Evolutionary conservation across 2,797 vertebrate genomes (phyloP), one percentile per base, ranked within the genome.

Genomic region (Molothrus ater): DNA sequence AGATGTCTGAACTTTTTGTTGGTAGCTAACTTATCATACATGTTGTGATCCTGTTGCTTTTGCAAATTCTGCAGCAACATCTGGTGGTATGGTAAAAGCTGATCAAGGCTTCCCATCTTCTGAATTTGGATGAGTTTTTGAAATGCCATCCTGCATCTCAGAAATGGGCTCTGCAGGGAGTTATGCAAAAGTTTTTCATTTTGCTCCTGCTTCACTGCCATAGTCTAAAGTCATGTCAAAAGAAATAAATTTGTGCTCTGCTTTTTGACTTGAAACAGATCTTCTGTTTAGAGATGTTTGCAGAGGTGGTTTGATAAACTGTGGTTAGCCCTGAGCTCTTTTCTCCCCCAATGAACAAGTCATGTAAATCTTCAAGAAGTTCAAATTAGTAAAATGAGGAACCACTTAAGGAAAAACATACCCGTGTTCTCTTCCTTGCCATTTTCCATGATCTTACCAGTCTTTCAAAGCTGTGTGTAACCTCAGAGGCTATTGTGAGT

Each of bases 151-250:
- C 51, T 71, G 36, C 22, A 43, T 74, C 63, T 90, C 56, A 76
- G 80, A 78, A 89, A 92, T 84, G 75, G 86, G 40, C 83, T 95
- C 79, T 92, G 51, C 68, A 61, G 75, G 70, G 75, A 93, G 47
- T 89, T 87, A 69, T 17, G 68, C 59, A 89, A 69, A 95, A 92
- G 56, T 60, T 93, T 90, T 78, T 65, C 20, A 65, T 95, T 96
- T 93, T 82, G 38, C 31, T 88, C 40, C 80, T 92, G 53, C 66
- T 95, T 50, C 47, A 72, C 40, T 89, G 31, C 43, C 34, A 36
- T 38, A 80, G 68, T 96, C 66, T 93, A 43, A 90, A 96, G 76
- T 71, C 43, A 72, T 38, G 64, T 85, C 81, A 53, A 66, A 91
- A 53, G 50, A 90, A 91, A 86, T 86, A 83, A 64, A 83, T 80